Percentiles rank a stretch among this genome's conserved stretches.
These are phyloP conservation scores for Gambelia wislizenii DNA, from an alignment of 2,797 vertebrate genomes.

Conservation along the genomic window DNA sequence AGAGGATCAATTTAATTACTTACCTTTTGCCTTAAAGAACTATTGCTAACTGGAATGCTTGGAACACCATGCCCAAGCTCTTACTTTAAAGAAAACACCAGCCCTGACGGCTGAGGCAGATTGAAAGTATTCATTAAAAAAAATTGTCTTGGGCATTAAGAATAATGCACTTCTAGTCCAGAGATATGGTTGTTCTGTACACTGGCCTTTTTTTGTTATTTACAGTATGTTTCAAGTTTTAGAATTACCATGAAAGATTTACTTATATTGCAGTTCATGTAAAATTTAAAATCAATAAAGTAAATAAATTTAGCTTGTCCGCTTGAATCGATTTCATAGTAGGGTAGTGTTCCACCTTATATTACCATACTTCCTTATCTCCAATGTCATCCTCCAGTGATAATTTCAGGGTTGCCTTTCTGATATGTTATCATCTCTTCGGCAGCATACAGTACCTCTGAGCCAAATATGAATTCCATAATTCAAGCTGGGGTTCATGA, in stretches of 20 bases:
- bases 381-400: conserved; percentile 75
- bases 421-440: conserved; percentile 64
- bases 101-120: conserved; percentile 73
- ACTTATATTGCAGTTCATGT: conserved; percentile 82
- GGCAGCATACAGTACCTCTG: conserved; percentile 45
- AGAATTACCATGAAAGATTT: conserved; percentile 85
- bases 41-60: conserved; percentile 68
- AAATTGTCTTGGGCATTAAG: conserved; percentile 81
- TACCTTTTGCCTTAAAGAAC: conserved; percentile 41
- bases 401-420: conserved; percentile 61
- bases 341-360: conserved; percentile 69
- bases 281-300: conserved; percentile 88
- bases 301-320: conserved; percentile 84
- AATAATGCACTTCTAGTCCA: conserved; percentile 74
- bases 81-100: conserved; percentile 72
- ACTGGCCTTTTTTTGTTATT: conserved; percentile 78
- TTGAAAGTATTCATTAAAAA: conserved; percentile 77
- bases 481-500: conserved; percentile 57
- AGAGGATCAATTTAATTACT: conserved; percentile 68
- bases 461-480: conserved; percentile 35
- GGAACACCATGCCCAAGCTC: conserved; percentile 64
- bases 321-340: conserved; percentile 78
- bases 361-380: conserved; percentile 77
- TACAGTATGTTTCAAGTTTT: conserved; percentile 82
- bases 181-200: conserved; percentile 73